These are phyloP conservation scores for Leptobrachium ailaonicum DNA, from an alignment of 2,113 vertebrate genomes.

Conservation along the genomic window DNA sequence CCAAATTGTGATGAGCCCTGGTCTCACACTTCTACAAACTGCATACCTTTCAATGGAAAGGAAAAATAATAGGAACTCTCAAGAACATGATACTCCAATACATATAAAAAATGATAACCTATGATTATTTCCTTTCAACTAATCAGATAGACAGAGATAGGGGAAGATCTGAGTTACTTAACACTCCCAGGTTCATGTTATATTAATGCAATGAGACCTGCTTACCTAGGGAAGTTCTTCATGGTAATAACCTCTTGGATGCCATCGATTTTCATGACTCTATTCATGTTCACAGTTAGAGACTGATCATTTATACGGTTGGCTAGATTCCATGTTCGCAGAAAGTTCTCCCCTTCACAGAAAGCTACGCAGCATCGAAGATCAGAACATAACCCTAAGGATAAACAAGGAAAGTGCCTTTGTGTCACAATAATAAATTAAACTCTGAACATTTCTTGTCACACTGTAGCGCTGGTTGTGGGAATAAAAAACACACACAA, in stretches of 20 bases:
- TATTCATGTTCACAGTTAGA: constrained; percentile 62
- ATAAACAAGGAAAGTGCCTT: too few species aligned
- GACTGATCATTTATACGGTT: constrained; percentile 62
- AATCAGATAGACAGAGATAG: too few species aligned
- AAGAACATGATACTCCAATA: not conserved
- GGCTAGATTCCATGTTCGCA: constrained; percentile 61
- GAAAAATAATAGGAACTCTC: accelerated
- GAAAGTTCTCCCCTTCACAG: constrained; percentile 58
- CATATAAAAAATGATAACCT: too few species aligned
- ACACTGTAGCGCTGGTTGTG: too few species aligned
- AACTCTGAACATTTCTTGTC: too few species aligned
- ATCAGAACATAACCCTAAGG: constrained; percentile 59
- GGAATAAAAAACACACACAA: too few species aligned
- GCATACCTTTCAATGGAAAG: constrained; percentile 53
- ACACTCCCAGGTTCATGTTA: too few species aligned
- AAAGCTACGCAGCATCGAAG: constrained; percentile 59
- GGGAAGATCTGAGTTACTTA: too few species aligned
- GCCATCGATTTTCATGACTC: constrained; percentile 54
- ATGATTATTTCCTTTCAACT: too few species aligned
- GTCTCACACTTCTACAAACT: constrained; percentile 55
- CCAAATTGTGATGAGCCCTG: constrained; percentile 57
- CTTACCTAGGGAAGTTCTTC: constrained; percentile 55
- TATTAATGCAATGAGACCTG: not conserved
- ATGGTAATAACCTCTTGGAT: constrained; percentile 58
- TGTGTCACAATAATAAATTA: too few species aligned